Evolutionary conservation across 2,888 invertebrate species (phyloP).

Genomic region (Diadegma fenestrale): DNA sequence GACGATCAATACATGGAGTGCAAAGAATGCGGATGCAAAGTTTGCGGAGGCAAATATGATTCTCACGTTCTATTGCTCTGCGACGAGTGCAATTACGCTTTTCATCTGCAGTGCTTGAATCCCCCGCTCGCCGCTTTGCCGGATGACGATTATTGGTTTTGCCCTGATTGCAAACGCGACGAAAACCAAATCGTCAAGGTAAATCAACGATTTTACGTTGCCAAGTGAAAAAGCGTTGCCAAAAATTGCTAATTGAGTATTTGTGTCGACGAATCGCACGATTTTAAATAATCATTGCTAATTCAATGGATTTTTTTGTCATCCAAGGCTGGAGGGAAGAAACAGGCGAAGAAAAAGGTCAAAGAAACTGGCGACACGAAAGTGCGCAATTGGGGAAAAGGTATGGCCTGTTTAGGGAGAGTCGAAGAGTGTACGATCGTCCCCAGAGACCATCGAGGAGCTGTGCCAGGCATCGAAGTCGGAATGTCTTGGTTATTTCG

Average conservation of each 20-base stretch:
- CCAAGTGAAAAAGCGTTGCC: background rate
- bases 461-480: slow-evolving; percentile 93
- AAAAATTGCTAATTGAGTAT: background rate
- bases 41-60: slow-evolving; percentile 91
- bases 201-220: background rate
- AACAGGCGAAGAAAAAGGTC: slow-evolving; percentile 87
- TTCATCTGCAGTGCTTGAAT: slow-evolving; percentile 90
- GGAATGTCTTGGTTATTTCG: slow-evolving; percentile 93
- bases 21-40: slow-evolving; percentile 90
- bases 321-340: slow-evolving; percentile 88
- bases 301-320: background rate
- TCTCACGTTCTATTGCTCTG: slow-evolving; percentile 91
- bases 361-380: slow-evolving; percentile 77
- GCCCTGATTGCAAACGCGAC: slow-evolving; percentile 91
- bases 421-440: slow-evolving; percentile 89
- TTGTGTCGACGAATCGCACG: background rate
- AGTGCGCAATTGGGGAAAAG: slow-evolving; percentile 90
- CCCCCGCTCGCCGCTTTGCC: slow-evolving; percentile 90
- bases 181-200: slow-evolving; percentile 89
- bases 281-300: background rate
- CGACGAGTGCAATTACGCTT: slow-evolving; percentile 92
- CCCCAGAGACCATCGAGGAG: slow-evolving; percentile 91
- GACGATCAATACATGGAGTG: slow-evolving; percentile 89
- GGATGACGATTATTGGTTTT: slow-evolving; percentile 91
- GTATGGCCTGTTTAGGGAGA: slow-evolving; percentile 93